Conservation (phyloP, 2,797 vertebrate genomes). For the Lacerta bilineata region DNA sequence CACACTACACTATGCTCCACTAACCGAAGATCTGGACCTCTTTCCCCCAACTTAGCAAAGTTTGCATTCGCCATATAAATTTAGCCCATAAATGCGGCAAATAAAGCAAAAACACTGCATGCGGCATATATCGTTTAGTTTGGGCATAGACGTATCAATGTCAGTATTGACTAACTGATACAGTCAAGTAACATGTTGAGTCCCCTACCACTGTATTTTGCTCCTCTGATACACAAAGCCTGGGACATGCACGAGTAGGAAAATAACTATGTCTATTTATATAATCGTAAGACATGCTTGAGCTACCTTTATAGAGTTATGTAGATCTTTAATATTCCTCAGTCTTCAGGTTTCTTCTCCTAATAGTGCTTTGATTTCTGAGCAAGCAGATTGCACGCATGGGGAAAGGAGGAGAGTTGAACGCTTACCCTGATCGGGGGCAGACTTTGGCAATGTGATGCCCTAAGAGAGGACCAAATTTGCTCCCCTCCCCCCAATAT, state of each 20-base stretch:
- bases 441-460: no score
- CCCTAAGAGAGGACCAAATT: no score
- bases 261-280: conserved; percentile 42
- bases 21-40: conserved; percentile 42
- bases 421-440: neutral
- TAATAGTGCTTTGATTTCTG: conserved; percentile 45
- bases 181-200: conserved; percentile 43
- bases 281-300: conserved; percentile 43
- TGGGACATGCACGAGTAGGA: neutral
- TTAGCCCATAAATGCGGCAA: conserved; percentile 47
- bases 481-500: no score
- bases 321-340: conserved; percentile 38
- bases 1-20: neutral
- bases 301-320: conserved; percentile 54
- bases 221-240: neutral
- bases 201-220: conserved; percentile 42
- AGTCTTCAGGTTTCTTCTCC: neutral
- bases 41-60: neutral
- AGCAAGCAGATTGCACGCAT: conserved; percentile 27
- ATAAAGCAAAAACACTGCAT: neutral
- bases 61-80: conserved; percentile 1
- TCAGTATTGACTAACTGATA: conserved; percentile 41
- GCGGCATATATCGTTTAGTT: neutral
- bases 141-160: neutral
- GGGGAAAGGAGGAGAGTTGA: no score